Percentiles rank a stretch among this genome's conserved stretches.
These are phyloP conservation scores for Rhogogaster chlorosoma DNA, from an alignment of 2,888 invertebrate genomes.

Conservation along the genomic window DNA sequence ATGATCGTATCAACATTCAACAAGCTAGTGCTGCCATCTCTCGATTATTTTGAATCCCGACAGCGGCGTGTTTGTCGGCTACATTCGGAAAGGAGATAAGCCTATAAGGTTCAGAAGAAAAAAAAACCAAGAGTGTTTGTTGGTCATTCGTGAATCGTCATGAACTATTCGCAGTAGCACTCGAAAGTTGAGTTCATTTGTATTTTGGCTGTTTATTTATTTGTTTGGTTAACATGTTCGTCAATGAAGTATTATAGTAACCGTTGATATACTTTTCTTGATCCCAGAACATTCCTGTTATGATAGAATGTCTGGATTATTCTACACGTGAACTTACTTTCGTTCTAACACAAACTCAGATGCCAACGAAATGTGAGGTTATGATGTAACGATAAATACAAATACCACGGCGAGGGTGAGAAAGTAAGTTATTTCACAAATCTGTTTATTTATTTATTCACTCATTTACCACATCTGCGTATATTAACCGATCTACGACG, in stretches of 20 bases:
- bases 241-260: neutral
- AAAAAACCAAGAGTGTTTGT: too few relatives aligned
- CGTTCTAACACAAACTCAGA: neutral
- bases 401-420: slow-evolving; percentile 9
- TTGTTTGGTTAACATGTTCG: slow-evolving; percentile 26
- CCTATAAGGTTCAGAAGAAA: too few relatives aligned
- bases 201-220: slow-evolving; percentile 37
- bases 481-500: neutral
- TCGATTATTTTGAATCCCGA: neutral
- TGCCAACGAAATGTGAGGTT: slow-evolving; percentile 58
- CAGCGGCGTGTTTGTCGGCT: too few relatives aligned
- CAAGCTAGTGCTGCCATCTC: slow-evolving; percentile 11
- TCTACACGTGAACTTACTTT: neutral
- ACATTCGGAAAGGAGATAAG: too few relatives aligned
- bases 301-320: slow-evolving; percentile 12
- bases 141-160: neutral
- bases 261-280: neutral
- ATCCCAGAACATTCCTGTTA: neutral
- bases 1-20: neutral
- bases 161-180: neutral
- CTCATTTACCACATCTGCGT: neutral
- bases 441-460: neutral
- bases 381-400: slow-evolving; percentile 57
- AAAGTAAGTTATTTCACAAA: neutral
- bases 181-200: neutral